Base-by-base conservation (phyloP, 1,140 invertebrate genomes). In the Popillia japonica region DNA sequence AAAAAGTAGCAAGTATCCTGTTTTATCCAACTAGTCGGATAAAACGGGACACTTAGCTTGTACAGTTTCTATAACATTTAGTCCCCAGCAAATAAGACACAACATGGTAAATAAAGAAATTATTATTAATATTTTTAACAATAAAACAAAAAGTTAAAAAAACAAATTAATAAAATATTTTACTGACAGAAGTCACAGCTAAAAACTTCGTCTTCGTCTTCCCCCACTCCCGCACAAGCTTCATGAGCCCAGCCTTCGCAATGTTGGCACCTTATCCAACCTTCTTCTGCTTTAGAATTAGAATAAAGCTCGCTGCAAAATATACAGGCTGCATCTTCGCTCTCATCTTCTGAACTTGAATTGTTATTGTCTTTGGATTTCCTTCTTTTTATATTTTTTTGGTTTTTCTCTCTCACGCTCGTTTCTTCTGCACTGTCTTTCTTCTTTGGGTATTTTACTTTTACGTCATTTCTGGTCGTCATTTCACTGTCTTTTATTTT, bases 251-350 rank as follows among this genome's bases (percentile, higher is more conserved):
- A 78, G 20, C 17, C 17, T 55, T 55, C 9, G 41, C 61, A 72
- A 42, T 73, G 61, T 23, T 27, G 20, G 34, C 72, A 78, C 23
- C 27, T 74, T 74, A 78, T 59, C 72, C 77, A 78, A 40, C 27
- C 40, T 7, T 73, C 64, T 48, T 78, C 72, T 14, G 68, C 42
- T 44, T 78, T 78, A n/a, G 20, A 77, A 23, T 72, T 77, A 10
- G 68, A 72, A 68, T 80, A 80, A 23, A 77, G 27, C 48, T 77
- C 72, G 68, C 11, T 79, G 55, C 80, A 81, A 72, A 55, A 79
- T 48, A 81, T 77, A 34, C 79, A 81, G 27, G 55, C 40, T 27
- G 44, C 40, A 41, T 79, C 76, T 40, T 80, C 78, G n/a, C 78
- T 72, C 22, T 78, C 76, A 14, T 72, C 40, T 48, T 80, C 78